phyloP scores from a whole-genome alignment of 2,113 vertebrate species.

The Procavia capensis region DNA sequence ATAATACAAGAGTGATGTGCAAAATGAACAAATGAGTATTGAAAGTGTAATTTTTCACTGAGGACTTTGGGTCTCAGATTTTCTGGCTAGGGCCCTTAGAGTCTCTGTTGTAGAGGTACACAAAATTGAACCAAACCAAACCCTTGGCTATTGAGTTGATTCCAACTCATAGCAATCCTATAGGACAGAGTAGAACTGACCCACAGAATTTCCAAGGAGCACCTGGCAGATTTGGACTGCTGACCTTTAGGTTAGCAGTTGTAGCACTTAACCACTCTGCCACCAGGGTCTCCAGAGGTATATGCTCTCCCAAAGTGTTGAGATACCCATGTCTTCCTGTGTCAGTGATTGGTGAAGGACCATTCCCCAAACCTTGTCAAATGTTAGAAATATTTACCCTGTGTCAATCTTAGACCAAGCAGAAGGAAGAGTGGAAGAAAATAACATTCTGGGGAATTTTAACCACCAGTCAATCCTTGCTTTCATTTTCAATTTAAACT shows the following conservation, averaged over 20 bases:
- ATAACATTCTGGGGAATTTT: neutral
- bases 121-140: no score
- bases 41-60: neutral
- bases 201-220: no score
- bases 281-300: no score
- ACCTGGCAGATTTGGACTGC: no score
- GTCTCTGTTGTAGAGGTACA: no score
- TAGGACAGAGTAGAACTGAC: no score
- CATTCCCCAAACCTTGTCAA: neutral
- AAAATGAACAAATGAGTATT: conserved; percentile 30
- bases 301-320: neutral
- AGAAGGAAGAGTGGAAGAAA: neutral
- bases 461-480: neutral
- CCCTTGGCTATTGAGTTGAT: no score
- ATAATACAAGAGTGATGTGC: conserved; percentile 89
- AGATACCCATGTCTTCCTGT: neutral
- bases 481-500: neutral
- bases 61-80: neutral
- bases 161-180: no score
- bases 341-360: neutral
- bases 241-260: no score
- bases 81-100: neutral
- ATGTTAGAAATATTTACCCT: neutral
- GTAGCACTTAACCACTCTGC: no score
- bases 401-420: neutral